Conservation (phyloP, 2,113 vertebrate genomes). For the Entosphenus tridentatus region DNA sequence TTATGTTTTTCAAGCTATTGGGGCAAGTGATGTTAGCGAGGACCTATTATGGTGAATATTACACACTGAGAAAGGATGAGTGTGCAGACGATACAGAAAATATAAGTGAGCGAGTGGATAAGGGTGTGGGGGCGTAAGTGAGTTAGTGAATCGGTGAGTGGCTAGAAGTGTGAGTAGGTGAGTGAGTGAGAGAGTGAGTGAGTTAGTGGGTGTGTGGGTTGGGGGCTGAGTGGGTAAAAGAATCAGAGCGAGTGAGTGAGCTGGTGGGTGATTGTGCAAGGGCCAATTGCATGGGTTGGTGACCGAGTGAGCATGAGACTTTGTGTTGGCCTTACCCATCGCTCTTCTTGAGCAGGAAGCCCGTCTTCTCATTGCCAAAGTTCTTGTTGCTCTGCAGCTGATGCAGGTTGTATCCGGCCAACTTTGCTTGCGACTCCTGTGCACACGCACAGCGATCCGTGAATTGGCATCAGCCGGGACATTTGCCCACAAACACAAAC, state of each 20-base stretch:
- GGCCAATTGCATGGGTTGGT: neutral
- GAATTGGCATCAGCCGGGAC: neutral
- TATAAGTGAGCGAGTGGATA: too few relatives aligned
- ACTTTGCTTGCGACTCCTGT: slow-evolving; percentile 23
- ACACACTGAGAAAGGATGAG: neutral
- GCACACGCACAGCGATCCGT: slow-evolving; percentile 1
- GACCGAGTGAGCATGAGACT: neutral
- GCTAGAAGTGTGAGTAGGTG: neutral
- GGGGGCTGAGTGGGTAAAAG: neutral
- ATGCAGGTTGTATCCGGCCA: slow-evolving; percentile 24
- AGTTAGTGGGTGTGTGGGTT: neutral
- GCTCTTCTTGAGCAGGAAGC: slow-evolving; percentile 29
- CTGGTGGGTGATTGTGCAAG: neutral
- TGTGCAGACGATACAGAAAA: neutral
- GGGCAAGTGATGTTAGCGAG: too few relatives aligned
- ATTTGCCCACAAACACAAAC: neutral
- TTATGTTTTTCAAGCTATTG: too few relatives aligned
- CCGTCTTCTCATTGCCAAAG: slow-evolving; percentile 23
- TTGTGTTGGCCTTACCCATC: slow-evolving; percentile 17
- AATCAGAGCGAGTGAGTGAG: neutral
- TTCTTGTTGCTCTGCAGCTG: slow-evolving; percentile 29
- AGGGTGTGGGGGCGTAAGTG: neutral
- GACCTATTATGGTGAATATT: neutral
- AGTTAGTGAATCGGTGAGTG: neutral
- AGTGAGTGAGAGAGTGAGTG: neutral